phyloP scores from a whole-genome alignment of 2,113 vertebrate genomes.

The Nestor notabilis region DNA sequence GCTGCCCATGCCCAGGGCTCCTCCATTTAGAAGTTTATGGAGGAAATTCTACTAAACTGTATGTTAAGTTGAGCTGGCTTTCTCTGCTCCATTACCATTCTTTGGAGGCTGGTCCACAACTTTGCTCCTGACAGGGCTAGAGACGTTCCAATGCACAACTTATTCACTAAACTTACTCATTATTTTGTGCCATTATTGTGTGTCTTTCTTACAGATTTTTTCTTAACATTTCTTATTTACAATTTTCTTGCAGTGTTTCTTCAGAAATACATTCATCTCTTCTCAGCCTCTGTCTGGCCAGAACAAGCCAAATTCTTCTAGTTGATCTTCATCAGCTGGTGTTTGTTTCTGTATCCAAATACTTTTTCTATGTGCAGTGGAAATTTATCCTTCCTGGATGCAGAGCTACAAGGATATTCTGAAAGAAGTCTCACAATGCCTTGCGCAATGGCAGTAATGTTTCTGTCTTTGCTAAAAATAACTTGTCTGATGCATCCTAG shows the following conservation, averaged over 20 bases:
- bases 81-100: background rate
- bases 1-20: background rate
- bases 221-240: background rate
- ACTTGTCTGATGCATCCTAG: constrained; percentile 31
- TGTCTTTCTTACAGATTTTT: background rate
- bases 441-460: constrained; percentile 5
- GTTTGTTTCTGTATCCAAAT: background rate
- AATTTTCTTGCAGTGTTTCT: background rate
- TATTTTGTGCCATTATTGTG: background rate
- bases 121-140: background rate
- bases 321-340: background rate
- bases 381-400: background rate
- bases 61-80: background rate
- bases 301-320: background rate
- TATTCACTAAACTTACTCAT: background rate
- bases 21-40: background rate
- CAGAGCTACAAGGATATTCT: background rate
- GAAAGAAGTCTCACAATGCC: constrained; percentile 21
- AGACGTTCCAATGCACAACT: background rate
- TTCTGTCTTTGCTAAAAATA: constrained; percentile 64
- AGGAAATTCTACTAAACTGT: background rate
- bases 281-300: background rate
- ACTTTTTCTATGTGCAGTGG: background rate
- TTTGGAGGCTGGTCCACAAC: background rate
- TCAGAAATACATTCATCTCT: background rate